Evolutionary conservation across 2,888 invertebrate genomes (phyloP).

Genomic region (Schrankia costaestrigalis): DNA sequence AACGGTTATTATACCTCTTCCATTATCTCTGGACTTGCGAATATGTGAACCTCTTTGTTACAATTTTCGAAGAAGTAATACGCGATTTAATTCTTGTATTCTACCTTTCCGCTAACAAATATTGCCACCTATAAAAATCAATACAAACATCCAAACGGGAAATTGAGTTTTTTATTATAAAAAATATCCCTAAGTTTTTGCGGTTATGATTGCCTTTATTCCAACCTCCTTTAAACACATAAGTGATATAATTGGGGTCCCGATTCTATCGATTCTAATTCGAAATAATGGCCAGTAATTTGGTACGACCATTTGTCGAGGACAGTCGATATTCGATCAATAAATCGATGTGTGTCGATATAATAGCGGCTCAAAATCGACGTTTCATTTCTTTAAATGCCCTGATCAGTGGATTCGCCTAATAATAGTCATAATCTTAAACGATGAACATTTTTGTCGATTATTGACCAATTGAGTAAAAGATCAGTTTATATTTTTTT

Average conservation of each 20-base stretch:
- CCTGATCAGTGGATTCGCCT: slow-evolving; percentile 73
- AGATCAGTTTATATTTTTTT: slow-evolving; percentile 30
- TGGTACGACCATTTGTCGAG: slow-evolving; percentile 75
- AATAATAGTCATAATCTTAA: slow-evolving; percentile 77
- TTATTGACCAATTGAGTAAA: slow-evolving; percentile 44
- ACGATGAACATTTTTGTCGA: slow-evolving; percentile 61
- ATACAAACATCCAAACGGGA: slow-evolving; percentile 40
- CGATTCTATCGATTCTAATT: slow-evolving; percentile 79
- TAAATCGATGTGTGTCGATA: slow-evolving; percentile 78
- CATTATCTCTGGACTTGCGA: slow-evolving; percentile 50
- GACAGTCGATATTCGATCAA: slow-evolving; percentile 80
- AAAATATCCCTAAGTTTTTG: slow-evolving; percentile 49
- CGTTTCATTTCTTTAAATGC: slow-evolving; percentile 80
- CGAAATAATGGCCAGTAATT: slow-evolving; percentile 78
- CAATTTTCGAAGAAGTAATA: slow-evolving; percentile 11
- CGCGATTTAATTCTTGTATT: slow-evolving; percentile 7
- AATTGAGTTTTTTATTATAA: slow-evolving; percentile 38
- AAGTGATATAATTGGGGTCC: slow-evolving; percentile 80
- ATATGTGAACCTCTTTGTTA: slow-evolving; percentile 28
- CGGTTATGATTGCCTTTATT: slow-evolving; percentile 63
- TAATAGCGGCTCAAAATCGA: slow-evolving; percentile 73
- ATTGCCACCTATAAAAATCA: slow-evolving; percentile 24
- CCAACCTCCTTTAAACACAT: slow-evolving; percentile 79
- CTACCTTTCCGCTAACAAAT: slow-evolving; percentile 10
- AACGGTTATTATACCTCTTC: slow-evolving; percentile 54